A percentile compares a stretch with the other conserved stretches of the same genome.
Evolutionary conservation across 2,113 vertebrate genomes (phyloP).

Genomic region (Oncorhynchus masou): DNA sequence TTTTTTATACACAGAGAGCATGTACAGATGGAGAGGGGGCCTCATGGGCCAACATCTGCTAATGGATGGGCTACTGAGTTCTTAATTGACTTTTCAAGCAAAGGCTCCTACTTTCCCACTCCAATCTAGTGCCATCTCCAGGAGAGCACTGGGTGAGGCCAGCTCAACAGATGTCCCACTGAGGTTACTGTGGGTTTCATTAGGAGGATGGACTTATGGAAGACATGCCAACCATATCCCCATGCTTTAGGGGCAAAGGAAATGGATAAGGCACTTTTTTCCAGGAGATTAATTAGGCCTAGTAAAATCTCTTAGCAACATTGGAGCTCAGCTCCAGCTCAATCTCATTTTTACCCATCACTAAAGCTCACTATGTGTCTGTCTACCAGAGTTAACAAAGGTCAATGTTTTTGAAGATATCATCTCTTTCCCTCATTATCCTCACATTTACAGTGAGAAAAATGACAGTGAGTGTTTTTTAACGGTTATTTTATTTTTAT

Average conservation of each 20-base stretch:
- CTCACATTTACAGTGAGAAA: too few species aligned
- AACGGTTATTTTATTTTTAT: too few species aligned
- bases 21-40: not conserved
- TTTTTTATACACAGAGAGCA: not conserved
- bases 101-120: conserved; percentile 11
- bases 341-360: too few species aligned
- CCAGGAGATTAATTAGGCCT: too few species aligned
- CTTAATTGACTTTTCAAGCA: conserved; percentile 28
- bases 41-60: conserved; percentile 5
- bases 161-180: not conserved
- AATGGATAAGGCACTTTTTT: too few species aligned
- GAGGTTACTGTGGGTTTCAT: conserved; percentile 5
- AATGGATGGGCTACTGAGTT: conserved; percentile 32
- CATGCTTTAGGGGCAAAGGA: not conserved
- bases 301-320: too few species aligned
- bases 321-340: too few species aligned
- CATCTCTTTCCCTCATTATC: too few species aligned
- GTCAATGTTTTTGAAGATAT: too few species aligned
- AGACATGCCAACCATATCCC: not conserved
- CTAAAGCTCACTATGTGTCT: too few species aligned
- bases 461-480: too few species aligned
- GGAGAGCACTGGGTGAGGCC: not conserved
- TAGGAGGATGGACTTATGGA: not conserved
- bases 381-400: too few species aligned
- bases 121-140: conserved; percentile 1